Evolutionary conservation across 2,888 invertebrate genomes (phyloP), one percentile per base, ranked within the genome.

Genomic region (Allygus modestus): DNA sequence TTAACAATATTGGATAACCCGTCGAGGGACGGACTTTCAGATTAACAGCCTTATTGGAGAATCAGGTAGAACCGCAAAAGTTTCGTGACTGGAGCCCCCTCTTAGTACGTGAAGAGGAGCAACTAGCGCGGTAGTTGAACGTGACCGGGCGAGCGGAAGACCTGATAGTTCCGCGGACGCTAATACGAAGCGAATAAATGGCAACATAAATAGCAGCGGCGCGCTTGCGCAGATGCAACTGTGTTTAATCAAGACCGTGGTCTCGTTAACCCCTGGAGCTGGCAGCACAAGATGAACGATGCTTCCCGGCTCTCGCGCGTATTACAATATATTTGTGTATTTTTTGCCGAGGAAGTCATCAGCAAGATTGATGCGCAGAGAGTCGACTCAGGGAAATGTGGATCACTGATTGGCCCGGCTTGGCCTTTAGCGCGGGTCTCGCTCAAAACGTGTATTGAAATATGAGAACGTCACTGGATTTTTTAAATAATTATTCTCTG

Each of bases 331-430:
- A 65, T 65, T 65, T 65, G 65, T 65, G 65, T 65, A 17, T 31
- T 65, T 65, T 65, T 65, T 65, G 65, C 65, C 65, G 65, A 54
- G 65, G 65, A 65, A 65, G 65, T 65, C 65, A 65, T 65, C 65
- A 31, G 12, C 12, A 65, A 65, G 65, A 65, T 65, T 65, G 65
- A 65, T 65, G 65, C 5, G 20, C 2, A 58, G 31, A 23, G 31
- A 65, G 28, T 15, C 65, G 28, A 15, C 28, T 20, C 23, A n/a
- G 23, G 23, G 58, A 65, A 31, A 65, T 15, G 65, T 65, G 65
- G 65, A 65, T 65, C 65, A 65, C 65, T 65, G 65, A 65, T 65
- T 65, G 65, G 65, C 5, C 26, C 17, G 51, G 51, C 12, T 51
- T 51, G 51, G 51, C 51, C 51, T 51, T 51, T 51, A 5, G 37